Evolutionary conservation across 2,888 invertebrate species (phyloP).

Genomic region (Clivina fossor): DNA sequence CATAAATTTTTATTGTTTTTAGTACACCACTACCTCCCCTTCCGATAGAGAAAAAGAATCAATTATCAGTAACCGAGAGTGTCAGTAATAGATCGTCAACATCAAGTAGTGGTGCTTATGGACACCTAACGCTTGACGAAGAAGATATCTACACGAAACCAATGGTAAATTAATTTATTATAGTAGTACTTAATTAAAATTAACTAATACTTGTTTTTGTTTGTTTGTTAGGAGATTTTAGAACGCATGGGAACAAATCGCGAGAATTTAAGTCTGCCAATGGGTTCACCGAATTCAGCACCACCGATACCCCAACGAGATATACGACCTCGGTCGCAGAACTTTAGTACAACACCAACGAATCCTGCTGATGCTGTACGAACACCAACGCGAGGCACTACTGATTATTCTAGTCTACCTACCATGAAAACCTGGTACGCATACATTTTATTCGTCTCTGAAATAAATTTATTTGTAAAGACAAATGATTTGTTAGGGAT

Average conservation of each 20-base stretch:
- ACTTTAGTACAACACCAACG: slow-evolving; percentile 54
- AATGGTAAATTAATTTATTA: slow-evolving; percentile 54
- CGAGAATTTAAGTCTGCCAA: slow-evolving; percentile 52
- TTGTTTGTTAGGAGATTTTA: slow-evolving; percentile 37
- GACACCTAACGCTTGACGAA: slow-evolving; percentile 58
- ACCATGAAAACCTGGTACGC: slow-evolving; percentile 52
- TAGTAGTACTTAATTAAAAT: slow-evolving; percentile 52
- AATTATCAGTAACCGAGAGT: slow-evolving; percentile 42
- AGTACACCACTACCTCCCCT: slow-evolving; percentile 82
- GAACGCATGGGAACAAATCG: slow-evolving; percentile 44
- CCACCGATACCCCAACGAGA: slow-evolving; percentile 64
- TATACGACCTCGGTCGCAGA: slow-evolving; percentile 61
- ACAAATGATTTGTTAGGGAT: no score
- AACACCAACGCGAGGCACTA: slow-evolving; percentile 52
- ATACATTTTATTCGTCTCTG: not conserved
- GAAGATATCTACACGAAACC: slow-evolving; percentile 76
- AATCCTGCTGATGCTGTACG: slow-evolving; percentile 49
- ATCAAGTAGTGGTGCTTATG: slow-evolving; percentile 56
- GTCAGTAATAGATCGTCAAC: slow-evolving; percentile 51
- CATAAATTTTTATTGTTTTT: no score
- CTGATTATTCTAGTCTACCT: slow-evolving; percentile 54
- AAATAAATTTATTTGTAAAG: not conserved
- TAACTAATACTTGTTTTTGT: slow-evolving; percentile 19
- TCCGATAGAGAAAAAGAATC: slow-evolving; percentile 65
- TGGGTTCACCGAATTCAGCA: slow-evolving; percentile 48